Percentiles rank a stretch among this genome's conserved stretches.
These are phyloP conservation scores for Pimephales promelas DNA, from an alignment of 2,113 vertebrate genomes.

Conservation along the genomic window DNA sequence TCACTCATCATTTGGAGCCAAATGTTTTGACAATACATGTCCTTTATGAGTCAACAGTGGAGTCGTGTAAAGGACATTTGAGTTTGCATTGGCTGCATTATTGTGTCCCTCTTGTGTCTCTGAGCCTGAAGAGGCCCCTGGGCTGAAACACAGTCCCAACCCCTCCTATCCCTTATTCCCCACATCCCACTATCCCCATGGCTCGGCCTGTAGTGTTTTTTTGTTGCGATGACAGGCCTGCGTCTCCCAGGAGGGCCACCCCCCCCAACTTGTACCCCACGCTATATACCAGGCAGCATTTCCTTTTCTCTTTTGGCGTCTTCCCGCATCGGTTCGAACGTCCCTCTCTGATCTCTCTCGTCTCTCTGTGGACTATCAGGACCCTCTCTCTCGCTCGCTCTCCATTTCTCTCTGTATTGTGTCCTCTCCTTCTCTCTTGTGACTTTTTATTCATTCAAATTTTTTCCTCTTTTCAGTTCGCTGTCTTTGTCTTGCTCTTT, in stretches of 20 bases:
- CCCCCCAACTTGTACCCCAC: constrained; percentile 78
- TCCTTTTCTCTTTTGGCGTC: constrained; percentile 73
- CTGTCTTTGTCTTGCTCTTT: constrained; percentile 58
- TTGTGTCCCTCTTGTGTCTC: constrained; percentile 60
- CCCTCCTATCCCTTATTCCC: constrained; percentile 72
- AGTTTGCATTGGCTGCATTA: constrained; percentile 12
- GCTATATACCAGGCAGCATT: constrained; percentile 72
- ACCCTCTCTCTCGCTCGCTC: constrained; percentile 74
- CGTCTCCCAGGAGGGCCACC: constrained; percentile 77
- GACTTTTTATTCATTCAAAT: constrained; percentile 71
- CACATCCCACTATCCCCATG: constrained; percentile 68
- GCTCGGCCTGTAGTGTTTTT: constrained; percentile 74
- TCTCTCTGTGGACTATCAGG: constrained; percentile 74
- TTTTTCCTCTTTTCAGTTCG: constrained; percentile 59
- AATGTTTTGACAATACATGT: constrained; percentile 23
- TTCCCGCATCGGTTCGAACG: constrained; percentile 80
- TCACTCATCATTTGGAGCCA: constrained; percentile 13
- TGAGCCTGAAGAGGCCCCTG: constrained; percentile 62
- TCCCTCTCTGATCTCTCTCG: constrained; percentile 79
- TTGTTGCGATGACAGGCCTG: constrained; percentile 82
- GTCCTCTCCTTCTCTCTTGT: constrained; percentile 66
- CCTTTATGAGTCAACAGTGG: constrained; percentile 22
- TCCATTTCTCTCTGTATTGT: constrained; percentile 75
- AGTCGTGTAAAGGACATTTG: constrained; percentile 32
- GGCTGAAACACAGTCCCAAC: constrained; percentile 44